phyloP scores from a whole-genome alignment of 2,113 vertebrate genomes.

The Cyanoramphus novaezelandiae region DNA sequence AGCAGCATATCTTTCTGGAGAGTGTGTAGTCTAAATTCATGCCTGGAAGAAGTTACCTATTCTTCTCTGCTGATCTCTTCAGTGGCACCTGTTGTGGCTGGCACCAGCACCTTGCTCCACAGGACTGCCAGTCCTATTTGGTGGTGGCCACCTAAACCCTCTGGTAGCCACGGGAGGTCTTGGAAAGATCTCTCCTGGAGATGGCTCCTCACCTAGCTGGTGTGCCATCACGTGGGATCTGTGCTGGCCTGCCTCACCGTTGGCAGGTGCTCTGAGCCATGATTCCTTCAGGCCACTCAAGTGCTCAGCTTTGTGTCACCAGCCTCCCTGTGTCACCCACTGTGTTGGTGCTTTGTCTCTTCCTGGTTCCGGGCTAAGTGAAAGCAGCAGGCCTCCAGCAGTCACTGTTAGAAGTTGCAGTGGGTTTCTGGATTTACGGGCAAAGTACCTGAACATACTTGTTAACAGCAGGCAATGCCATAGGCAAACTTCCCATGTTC shows the following conservation, averaged over 20 bases:
- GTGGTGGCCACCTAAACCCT: neutral
- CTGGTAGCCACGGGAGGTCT: neutral
- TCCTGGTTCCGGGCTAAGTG: neutral
- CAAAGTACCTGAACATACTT: neutral
- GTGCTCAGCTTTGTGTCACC: neutral
- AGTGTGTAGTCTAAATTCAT: neutral
- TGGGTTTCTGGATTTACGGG: neutral
- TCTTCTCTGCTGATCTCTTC: neutral
- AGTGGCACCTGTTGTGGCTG: neutral
- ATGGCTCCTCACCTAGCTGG: neutral
- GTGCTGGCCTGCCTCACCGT: neutral
- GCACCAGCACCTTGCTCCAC: neutral
- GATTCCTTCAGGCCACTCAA: neutral
- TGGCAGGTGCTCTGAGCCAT: rapidly evolving
- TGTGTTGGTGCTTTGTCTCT: rapidly evolving
- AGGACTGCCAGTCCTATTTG: neutral
- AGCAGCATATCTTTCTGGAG: neutral
- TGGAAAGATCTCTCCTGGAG: neutral
- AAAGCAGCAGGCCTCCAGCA: neutral
- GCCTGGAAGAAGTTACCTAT: neutral
- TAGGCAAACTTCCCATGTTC: rapidly evolving
- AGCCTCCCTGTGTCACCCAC: neutral
- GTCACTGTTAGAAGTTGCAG: neutral
- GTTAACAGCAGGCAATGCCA: neutral
- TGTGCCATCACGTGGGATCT: rapidly evolving